phyloP scores from a whole-genome alignment of 2,113 vertebrate species.

The Pungitius pungitius region DNA sequence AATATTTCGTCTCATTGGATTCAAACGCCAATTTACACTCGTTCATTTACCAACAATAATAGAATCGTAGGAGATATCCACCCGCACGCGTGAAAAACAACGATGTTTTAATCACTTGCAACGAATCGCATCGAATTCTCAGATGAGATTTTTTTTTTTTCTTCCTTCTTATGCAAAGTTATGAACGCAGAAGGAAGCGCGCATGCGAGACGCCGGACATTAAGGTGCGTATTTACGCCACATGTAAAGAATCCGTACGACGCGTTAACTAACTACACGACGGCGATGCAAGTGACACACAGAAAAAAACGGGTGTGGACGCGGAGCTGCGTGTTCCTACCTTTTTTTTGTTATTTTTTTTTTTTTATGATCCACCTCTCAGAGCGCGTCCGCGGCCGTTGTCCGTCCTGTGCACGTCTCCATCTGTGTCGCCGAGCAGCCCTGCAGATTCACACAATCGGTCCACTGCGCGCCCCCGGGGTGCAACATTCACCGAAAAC shows the following conservation, averaged over 20 bases:
- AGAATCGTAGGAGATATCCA: neutral
- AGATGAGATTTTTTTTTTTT: neutral
- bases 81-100: constrained; percentile 6
- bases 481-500: constrained; percentile 63
- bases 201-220: constrained; percentile 25
- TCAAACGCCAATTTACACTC: neutral
- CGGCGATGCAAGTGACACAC: neutral
- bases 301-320: neutral
- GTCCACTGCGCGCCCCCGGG: constrained; percentile 65
- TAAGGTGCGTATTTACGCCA: constrained; percentile 19
- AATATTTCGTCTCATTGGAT: neutral
- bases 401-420: constrained; percentile 72
- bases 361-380: constrained; percentile 59
- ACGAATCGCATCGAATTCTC: neutral
- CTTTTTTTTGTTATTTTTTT: no score
- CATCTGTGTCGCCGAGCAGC: constrained; percentile 68
- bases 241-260: constrained; percentile 12
- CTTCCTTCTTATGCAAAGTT: constrained; percentile 48
- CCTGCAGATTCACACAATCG: constrained; percentile 73
- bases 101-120: constrained; percentile 21
- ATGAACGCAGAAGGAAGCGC: constrained; percentile 30
- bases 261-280: constrained; percentile 8
- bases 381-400: constrained; percentile 63
- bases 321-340: constrained; percentile 35
- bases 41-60: neutral